Evolutionary conservation across 2,797 vertebrate species (phyloP), one percentile per base, ranked within the genome.

Genomic region (Sternarchorhynchus goeldii): DNA sequence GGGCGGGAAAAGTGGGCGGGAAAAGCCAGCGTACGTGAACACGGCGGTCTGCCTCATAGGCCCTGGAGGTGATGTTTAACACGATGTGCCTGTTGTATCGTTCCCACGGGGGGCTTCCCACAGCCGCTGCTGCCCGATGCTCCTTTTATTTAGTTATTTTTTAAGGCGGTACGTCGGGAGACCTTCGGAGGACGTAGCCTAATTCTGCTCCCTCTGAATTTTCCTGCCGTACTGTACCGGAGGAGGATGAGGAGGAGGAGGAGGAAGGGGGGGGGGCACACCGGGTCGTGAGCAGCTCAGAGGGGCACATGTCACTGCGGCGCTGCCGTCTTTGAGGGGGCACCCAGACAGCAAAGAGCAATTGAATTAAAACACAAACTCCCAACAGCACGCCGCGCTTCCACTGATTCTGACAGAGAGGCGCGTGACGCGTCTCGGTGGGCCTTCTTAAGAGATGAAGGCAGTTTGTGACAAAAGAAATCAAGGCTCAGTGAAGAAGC

Each of bases 361-460:
- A 82, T 78, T 57, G 63, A 84, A 84, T 81, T 85, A 80, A 86
- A 85, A 83, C 77, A 69, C 68, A 74, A 84, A 82, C 82, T 84
- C 86, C 83, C 83, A 83, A 69, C 66, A 75, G 83, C 59, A 36
- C 58, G 8, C 58, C 8, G 55, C 65, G 56, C 83, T 76, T 75
- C 75, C 71, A 84, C 82, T 75, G 77, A 77, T 84, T 82, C 65
- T 84, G 84, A 86, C 79, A 86, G 75, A 65, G 62, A 72, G 18
- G 41, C 79, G 50, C 69, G 71, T 78, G 81, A 75, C 18, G 67
- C 18, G 63, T 85, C 84, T 87, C 84, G 7, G 62, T 53, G 83
- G 84, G 81, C 80, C 78, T 85, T 78, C 79, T 76, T 78, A 64
- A 80, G 82, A 86, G 83, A 87, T 81, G 82, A 86, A 86, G 84